A percentile compares a stretch with the other conserved stretches of the same genome.
These are phyloP conservation scores for Lasioglossum leucozonium DNA, from an alignment of 2,888 invertebrate genomes.

Conservation along the genomic window DNA sequence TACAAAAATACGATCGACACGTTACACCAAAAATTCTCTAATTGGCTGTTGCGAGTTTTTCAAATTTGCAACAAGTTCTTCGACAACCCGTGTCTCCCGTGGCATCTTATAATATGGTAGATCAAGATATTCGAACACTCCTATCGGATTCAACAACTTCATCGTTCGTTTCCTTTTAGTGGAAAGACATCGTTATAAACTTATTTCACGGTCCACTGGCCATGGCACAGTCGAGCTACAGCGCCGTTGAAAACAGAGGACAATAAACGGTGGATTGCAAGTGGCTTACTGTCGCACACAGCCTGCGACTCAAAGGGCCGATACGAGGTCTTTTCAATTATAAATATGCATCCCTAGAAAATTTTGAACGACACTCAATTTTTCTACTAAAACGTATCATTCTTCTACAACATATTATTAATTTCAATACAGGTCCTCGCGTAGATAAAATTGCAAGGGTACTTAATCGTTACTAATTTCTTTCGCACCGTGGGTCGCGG, in stretches of 20 bases:
- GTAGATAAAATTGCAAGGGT: no score
- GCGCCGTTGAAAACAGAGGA: background rate
- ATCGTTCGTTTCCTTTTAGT: background rate
- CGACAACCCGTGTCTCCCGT: background rate
- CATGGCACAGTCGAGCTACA: background rate
- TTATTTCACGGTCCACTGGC: background rate
- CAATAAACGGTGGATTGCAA: background rate
- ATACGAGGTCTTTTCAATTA: slow-evolving; percentile 3
- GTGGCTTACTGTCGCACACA: background rate
- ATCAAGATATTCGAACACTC: background rate
- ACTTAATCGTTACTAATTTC: no score
- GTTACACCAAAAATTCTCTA: no score
- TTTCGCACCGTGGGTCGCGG: background rate
- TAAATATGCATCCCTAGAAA: background rate
- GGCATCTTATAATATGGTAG: background rate
- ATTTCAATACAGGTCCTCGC: background rate
- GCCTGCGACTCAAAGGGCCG: no score
- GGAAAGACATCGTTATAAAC: background rate
- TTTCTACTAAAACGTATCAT: background rate
- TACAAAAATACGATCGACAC: no score
- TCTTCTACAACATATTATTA: background rate
- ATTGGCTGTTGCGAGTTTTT: background rate
- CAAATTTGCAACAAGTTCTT: background rate
- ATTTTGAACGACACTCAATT: background rate
- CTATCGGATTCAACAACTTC: background rate